These are phyloP conservation scores for Condylostylus longicornis DNA, from an alignment of 1,140 invertebrate genomes.

Conservation along the genomic window DNA sequence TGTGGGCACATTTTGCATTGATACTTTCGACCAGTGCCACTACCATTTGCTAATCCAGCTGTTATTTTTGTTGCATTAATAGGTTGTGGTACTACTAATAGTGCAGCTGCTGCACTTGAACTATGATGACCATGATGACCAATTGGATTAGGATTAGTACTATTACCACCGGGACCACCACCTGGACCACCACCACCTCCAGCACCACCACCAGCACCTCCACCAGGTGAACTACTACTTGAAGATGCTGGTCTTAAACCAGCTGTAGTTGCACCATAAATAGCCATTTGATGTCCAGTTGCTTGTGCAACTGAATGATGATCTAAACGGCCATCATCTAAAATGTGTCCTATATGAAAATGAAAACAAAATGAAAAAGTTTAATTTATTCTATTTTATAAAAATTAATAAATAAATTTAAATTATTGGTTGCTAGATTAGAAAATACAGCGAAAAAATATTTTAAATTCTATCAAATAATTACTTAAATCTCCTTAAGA, in stretches of 20 bases:
- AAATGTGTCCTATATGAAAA: conserved; percentile 26
- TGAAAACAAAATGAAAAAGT: too few relatives aligned
- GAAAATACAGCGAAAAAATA: too few relatives aligned
- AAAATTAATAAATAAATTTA: too few relatives aligned
- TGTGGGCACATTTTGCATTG: conserved; percentile 98
- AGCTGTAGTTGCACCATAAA: conserved; percentile 9
- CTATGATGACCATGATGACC: conserved; percentile 31
- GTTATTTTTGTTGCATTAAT: conserved; percentile 62
- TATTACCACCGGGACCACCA: conserved; percentile 36
- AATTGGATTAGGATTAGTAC: conserved; percentile 23
- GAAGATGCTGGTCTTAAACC: conserved; percentile 5
- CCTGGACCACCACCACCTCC: conserved; percentile 15
- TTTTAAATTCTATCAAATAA: too few relatives aligned
- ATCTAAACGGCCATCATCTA: conserved; percentile 30
- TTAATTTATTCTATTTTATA: too few relatives aligned
- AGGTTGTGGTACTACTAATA: conserved; percentile 83
- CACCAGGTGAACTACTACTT: conserved; percentile 7
- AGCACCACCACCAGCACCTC: background rate
- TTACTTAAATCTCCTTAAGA: too few relatives aligned
- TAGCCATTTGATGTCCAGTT: conserved; percentile 17
- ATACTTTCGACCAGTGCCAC: conserved; percentile 56
- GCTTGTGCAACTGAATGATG: conserved; percentile 24
- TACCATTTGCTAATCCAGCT: conserved; percentile 37
- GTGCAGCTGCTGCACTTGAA: conserved; percentile 31
- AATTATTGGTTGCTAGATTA: too few relatives aligned